Conservation (phyloP, 2,888 invertebrate species). For the Habroteleia sp. region DNA sequence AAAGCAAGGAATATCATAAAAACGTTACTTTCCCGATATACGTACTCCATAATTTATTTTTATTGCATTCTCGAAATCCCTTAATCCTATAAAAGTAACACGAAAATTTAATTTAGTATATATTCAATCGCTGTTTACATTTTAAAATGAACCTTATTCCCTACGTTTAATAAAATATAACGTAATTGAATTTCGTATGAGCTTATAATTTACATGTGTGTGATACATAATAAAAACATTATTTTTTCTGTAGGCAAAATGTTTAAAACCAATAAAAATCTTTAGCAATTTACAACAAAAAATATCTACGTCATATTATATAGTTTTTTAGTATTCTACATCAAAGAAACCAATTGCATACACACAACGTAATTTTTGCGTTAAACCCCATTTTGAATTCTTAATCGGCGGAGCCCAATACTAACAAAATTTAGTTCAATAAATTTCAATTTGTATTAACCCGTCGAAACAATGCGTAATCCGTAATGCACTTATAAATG, state of each 20-base stretch:
- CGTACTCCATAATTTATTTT: neutral
- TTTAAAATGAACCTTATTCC: no score
- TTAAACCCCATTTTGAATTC: conserved; percentile 32
- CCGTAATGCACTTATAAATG: conserved; percentile 50
- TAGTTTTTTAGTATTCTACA: no score
- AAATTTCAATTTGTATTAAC: conserved; percentile 42
- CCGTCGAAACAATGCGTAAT: conserved; percentile 44
- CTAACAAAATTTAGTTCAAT: conserved; percentile 40
- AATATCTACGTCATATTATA: no score
- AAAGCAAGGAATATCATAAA: no score
- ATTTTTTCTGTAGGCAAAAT: no score
- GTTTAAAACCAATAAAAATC: no score
- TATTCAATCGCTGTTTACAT: neutral
- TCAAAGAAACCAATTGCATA: no score
- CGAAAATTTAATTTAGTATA: neutral
- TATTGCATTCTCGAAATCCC: neutral
- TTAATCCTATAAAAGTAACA: neutral
- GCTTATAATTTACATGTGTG: no score
- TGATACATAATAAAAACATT: no score
- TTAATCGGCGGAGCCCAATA: neutral
- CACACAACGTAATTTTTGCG: conserved; percentile 5
- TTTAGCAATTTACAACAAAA: no score
- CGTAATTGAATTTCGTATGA: no score
- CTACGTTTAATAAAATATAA: no score
- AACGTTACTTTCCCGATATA: neutral